A percentile compares a stretch with the other conserved stretches of the same genome.
Conservation (phyloP, 92 coral and sea anemone genomes). For the Palythoa caribaeorum region DNA sequence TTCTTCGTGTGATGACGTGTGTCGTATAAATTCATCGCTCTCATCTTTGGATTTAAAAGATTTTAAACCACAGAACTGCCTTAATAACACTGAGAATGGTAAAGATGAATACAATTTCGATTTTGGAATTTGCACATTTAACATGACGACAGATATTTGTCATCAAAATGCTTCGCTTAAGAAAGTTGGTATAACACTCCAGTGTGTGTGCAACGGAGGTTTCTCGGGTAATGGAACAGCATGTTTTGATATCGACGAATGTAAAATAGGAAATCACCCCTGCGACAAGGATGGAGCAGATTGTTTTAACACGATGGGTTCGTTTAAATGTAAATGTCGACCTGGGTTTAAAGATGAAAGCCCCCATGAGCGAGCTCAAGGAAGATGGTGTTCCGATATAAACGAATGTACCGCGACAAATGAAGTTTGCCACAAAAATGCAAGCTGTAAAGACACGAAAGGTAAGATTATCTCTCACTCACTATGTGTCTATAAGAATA, state of each 20-base stretch:
- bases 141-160: slow-evolving; percentile 71
- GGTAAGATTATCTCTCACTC: slow-evolving; percentile 53
- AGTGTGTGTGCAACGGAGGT: slow-evolving; percentile 75
- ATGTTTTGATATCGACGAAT: slow-evolving; percentile 77
- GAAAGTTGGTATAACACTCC: slow-evolving; percentile 52
- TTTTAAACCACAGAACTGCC: slow-evolving; percentile 52
- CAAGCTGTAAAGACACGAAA: slow-evolving; percentile 63
- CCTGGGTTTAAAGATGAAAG: slow-evolving; percentile 46
- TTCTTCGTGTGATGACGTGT: slow-evolving; percentile 61
- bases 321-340: slow-evolving; percentile 65
- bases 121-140: slow-evolving; percentile 61
- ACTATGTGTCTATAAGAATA: not conserved
- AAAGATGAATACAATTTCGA: not conserved
- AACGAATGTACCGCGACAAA: slow-evolving; percentile 59
- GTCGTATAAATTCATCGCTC: slow-evolving; percentile 36
- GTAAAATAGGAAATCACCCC: not conserved
- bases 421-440: slow-evolving; percentile 58
- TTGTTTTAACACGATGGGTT: slow-evolving; percentile 73
- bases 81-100: not conserved
- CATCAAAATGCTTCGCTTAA: slow-evolving; percentile 57
- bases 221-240: slow-evolving; percentile 70
- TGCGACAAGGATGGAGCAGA: slow-evolving; percentile 36
- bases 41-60: not conserved
- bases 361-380: not conserved
- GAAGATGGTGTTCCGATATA: slow-evolving; percentile 52